Evolutionary conservation across 1,140 invertebrate genomes (phyloP), one percentile per base, ranked within the genome.

Genomic region (Pogonognathellus flavescens): DNA sequence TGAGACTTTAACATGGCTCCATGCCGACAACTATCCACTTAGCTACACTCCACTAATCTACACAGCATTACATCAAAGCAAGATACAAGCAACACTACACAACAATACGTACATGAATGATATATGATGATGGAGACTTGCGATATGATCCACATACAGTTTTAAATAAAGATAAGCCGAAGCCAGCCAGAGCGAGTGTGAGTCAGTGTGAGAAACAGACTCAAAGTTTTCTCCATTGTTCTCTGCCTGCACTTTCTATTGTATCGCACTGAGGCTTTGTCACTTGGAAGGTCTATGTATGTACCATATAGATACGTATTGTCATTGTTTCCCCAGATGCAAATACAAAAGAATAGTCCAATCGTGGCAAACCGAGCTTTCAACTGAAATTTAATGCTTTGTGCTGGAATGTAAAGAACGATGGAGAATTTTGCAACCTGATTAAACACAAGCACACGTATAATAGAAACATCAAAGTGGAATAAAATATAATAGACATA

Each of bases 311-410:
- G 62, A 20, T 66, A 66, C 62, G 31, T 41, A 20, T 66, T 66
- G 18, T 22, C 22, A 66, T 66, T 66, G 62, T 66, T 7, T 66
- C 20, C 62, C 25, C 22, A 66, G 62, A 66, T 66, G 5, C 62
- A 66, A 20, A 20, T 60, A 66, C 62, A 66, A 66, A 25, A 25
- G 62, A 66, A 4, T 66, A 31, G 11, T 14, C 10, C 62, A 31
- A 25, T 66, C 62, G 25, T 31, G 10, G 22, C 62, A 9, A 66
- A 66, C 62, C 62, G 22, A 66, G 62, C 62, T 20, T 66, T 66
- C 62, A 66, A 66, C 62, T 66, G 20, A 66, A 66, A 66, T 20
- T 66, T 66, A 66, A 66, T 66, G 62, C 62, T 66, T 66, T 66
- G 11, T 41, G 31, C 31, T 41, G 31, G 31, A 41, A 41, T 41